Evolutionary conservation across 2,888 invertebrate species (phyloP), one percentile per base, ranked within the genome.

Genomic region (Seira ritae): DNA sequence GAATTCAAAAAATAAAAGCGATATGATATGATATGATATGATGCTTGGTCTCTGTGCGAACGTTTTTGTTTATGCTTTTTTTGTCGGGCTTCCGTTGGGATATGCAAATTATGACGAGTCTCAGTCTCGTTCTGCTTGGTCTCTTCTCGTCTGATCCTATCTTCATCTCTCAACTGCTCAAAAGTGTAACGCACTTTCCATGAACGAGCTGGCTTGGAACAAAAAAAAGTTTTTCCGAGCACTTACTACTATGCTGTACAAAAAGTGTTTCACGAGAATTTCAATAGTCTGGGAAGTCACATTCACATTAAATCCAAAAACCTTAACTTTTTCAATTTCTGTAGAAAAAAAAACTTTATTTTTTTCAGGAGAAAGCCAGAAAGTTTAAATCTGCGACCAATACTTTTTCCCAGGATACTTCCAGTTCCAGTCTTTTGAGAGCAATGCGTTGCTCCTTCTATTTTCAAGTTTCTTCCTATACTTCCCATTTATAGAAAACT

Each of bases 21-120:
- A 60, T 72, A 72, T 31, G 55, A 71, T 71, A 24, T 55, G 1
- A n/a, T 71, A 31, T 71, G 15, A 67, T 67, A 67, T 69, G 55
- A 55, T 71, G 60, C 31, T 31, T 8, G 8, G 31, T 55, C 55
- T 55, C 55, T 8, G 12, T 17, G 55, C 55, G 17, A 55, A 3
- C 55, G 17, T 55, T 55, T 3, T n/a, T 55, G 31, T 55, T 55
- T 55, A 55, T 55, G 55, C 55, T 55, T 42, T n/a, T n/a, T n/a
- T n/a, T 31, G 31, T 31, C 31, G 31, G 55, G 3, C 17, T 55
- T 17, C 17, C 55, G 17, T 12, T 8, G 17, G 17, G 55, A 55
- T 55, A 55, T 55, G 55, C 55, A 55, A 55, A n/a, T 55, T 55
- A 55, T 55, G 55, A 55, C 17, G 2, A 31, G 31, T 31, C 31